Base-by-base conservation (phyloP, 2,888 invertebrate genomes). In the Brachyopa scutellaris region DNA sequence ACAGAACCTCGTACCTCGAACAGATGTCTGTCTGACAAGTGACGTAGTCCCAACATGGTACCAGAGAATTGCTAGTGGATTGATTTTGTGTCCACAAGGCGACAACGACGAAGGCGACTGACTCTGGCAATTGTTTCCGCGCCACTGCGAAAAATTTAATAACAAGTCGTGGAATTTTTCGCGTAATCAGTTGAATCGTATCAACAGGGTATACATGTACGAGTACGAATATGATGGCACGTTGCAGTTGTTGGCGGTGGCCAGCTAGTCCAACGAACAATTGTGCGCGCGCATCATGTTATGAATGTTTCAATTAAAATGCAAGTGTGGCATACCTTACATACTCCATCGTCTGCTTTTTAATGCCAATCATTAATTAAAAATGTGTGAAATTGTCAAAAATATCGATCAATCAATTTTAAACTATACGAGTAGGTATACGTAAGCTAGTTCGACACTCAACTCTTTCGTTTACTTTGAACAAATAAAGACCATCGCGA, bases 291-390 rank as follows among this genome's bases (percentile, higher is more conserved):
- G 80, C 84, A 85, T 84, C 84, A 78, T 85, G 78, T 84, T 80
- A 67, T 74, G 66, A 84, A 85, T 85, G 82, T 74, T 85, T 85
- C 84, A 85, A 85, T 85, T 85, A 82, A 82, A 85, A 85, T 85
- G 78, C 82, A 85, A 84, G 84, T 82, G 84, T 79, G 78, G 82
- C 84, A 82, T 85, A 82, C 78, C 72, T 78, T 78, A 82, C 78
- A 73, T 84, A 74, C 78, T 80, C 57, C 23, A 1, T 59, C 26
- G 19, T 59, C 17, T n/a, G 42, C 29, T 42, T 42, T 69, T 31
- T 69, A 59, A 76, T 64, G 64, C 62, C 72, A 67, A 67, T 67
- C 62, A 80, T 77, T 59, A 69, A 82, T 77, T 82, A 82, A 64
- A 64, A 51, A 47, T 62, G 70, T 76, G 76, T 76, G 76, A 64